phyloP scores from a whole-genome alignment of 2,888 invertebrate genomes.

The Criorhina ranunculi region DNA sequence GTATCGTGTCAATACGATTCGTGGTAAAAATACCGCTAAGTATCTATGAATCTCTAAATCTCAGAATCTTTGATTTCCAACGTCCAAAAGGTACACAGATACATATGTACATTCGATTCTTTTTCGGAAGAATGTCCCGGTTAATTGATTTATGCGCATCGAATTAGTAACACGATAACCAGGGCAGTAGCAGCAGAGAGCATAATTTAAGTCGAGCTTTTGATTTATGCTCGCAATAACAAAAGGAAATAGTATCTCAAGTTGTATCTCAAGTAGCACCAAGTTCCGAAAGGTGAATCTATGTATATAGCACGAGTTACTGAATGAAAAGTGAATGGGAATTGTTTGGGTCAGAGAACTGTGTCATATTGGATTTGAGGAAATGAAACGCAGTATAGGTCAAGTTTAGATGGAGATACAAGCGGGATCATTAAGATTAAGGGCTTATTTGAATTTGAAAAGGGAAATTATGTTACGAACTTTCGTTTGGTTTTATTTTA shows the following conservation, averaged over 20 bases:
- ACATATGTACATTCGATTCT: conserved; percentile 27
- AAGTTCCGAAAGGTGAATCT: conserved; percentile 31
- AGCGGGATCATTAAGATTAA: neutral
- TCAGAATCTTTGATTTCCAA: too few species aligned
- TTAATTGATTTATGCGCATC: conserved; percentile 57
- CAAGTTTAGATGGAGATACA: conserved; percentile 6
- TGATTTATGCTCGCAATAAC: conserved; percentile 60
- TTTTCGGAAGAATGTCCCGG: conserved; percentile 51
- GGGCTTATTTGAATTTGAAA: neutral
- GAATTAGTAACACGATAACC: conserved; percentile 33
- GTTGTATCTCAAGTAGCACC: conserved; percentile 32
- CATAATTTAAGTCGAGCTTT: conserved; percentile 30
- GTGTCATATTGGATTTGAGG: neutral
- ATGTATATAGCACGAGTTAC: neutral
- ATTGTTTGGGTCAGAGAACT: conserved; percentile 1
- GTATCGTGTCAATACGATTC: conserved; percentile 73
- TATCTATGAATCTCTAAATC: too few species aligned
- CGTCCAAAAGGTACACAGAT: conserved; percentile 13
- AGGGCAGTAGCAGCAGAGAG: neutral
- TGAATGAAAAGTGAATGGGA: conserved; percentile 35
- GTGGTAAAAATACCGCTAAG: conserved; percentile 56
- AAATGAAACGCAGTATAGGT: neutral
- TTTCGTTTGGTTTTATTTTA: too few species aligned
- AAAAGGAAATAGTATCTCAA: conserved; percentile 61
- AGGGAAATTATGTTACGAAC: too few species aligned